Evolutionary conservation across 2,888 invertebrate species (phyloP).

Genomic region (Xylocampa areola): DNA sequence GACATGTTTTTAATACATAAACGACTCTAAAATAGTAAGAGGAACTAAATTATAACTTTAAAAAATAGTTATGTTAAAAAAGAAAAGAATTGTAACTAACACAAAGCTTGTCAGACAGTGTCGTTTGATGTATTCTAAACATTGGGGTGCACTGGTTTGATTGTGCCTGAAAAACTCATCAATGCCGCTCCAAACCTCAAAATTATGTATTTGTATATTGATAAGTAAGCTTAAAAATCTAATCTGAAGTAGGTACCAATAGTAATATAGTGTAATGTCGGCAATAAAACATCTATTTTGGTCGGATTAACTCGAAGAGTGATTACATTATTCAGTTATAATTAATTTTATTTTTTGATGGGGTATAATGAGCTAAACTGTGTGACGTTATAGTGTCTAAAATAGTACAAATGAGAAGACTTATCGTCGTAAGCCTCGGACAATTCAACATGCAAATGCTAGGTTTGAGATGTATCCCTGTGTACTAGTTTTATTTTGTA

Average conservation of each 20-base stretch:
- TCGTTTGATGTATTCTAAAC: slow-evolving; percentile 82
- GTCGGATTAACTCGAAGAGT: slow-evolving; percentile 82
- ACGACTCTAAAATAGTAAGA: slow-evolving; percentile 58
- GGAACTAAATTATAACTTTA: slow-evolving; percentile 8
- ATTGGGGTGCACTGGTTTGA: slow-evolving; percentile 88
- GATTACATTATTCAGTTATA: slow-evolving; percentile 89
- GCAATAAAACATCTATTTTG: slow-evolving; percentile 74
- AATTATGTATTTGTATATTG: slow-evolving; percentile 84
- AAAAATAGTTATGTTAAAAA: slow-evolving; percentile 20
- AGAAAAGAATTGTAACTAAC: slow-evolving; percentile 7
- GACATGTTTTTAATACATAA: slow-evolving; percentile 82
- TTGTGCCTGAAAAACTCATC: slow-evolving; percentile 88
- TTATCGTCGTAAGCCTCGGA: slow-evolving; percentile 90
- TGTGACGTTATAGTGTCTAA: slow-evolving; percentile 89
- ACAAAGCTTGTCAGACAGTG: slow-evolving; percentile 34
- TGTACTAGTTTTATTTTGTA: slow-evolving; percentile 91
- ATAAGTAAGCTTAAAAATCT: slow-evolving; percentile 79
- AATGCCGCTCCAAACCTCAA: slow-evolving; percentile 90
- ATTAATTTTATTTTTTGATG: slow-evolving; percentile 84
- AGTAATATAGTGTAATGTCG: slow-evolving; percentile 78
- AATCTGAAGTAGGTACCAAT: slow-evolving; percentile 78
- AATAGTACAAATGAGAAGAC: slow-evolving; percentile 91
- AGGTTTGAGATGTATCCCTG: slow-evolving; percentile 90
- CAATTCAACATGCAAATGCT: slow-evolving; percentile 90
- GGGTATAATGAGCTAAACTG: slow-evolving; percentile 86